Evolutionary conservation across 2,888 invertebrate species (phyloP).

Genomic region (Cryptus armator): DNA sequence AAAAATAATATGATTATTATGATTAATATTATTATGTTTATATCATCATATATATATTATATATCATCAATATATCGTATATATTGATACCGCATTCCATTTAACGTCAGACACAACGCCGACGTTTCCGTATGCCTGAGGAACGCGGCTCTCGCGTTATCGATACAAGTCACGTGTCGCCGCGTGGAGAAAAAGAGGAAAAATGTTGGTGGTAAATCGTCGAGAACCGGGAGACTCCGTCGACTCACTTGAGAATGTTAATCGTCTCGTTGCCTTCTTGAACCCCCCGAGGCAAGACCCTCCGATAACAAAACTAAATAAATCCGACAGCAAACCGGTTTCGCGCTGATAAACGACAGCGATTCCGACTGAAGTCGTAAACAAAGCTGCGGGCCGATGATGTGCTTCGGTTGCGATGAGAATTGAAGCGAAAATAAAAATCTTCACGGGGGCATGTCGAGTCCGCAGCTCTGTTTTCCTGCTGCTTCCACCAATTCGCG

Average conservation of each 20-base stretch:
- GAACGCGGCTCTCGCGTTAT: background rate
- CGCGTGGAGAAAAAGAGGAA: slow-evolving; percentile 28
- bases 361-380: slow-evolving; percentile 73
- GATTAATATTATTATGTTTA: too few relatives aligned
- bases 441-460: background rate
- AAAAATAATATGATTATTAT: too few relatives aligned
- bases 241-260: slow-evolving; percentile 66
- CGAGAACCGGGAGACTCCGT: slow-evolving; percentile 3
- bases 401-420: background rate
- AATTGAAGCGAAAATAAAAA: too few relatives aligned
- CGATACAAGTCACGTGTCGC: background rate
- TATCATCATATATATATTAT: too few relatives aligned
- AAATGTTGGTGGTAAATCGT: slow-evolving; percentile 10
- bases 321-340: slow-evolving; percentile 81
- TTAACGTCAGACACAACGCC: too few relatives aligned
- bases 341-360: slow-evolving; percentile 72
- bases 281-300: slow-evolving; percentile 76
- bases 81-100: too few relatives aligned
- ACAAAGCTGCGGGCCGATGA: slow-evolving; percentile 72
- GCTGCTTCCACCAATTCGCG: slow-evolving; percentile 27
- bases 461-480: slow-evolving; percentile 31
- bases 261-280: slow-evolving; percentile 78
- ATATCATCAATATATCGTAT: too few relatives aligned
- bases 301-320: slow-evolving; percentile 79
- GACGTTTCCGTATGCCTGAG: background rate